These are phyloP conservation scores for Bradypodion pumilum DNA, from an alignment of 2,797 vertebrate genomes.

Conservation along the genomic window DNA sequence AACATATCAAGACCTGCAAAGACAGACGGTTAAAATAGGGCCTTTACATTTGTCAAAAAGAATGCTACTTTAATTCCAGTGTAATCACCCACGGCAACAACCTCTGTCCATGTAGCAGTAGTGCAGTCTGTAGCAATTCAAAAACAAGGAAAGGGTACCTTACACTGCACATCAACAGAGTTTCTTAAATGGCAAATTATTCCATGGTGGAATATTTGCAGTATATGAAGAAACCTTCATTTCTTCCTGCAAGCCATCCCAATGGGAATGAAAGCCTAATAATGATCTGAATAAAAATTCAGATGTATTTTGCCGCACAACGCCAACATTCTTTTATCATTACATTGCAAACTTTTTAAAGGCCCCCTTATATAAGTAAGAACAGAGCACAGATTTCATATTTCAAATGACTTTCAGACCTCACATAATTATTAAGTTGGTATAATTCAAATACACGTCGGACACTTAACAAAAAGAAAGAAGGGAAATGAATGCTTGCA, in stretches of 20 bases:
- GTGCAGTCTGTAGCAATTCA: neutral
- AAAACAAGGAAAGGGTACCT: neutral
- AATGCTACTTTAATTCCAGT: conserved; percentile 29
- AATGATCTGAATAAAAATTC: rapidly evolving
- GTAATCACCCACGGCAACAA: conserved; percentile 20
- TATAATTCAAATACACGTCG: neutral
- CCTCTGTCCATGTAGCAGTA: neutral
- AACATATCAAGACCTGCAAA: conserved; percentile 12
- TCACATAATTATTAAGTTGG: neutral
- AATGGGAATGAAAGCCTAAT: neutral
- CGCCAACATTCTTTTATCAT: rapidly evolving
- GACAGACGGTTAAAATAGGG: neutral
- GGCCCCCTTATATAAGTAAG: neutral
- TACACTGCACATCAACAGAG: neutral
- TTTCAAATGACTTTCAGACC: neutral
- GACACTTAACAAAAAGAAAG: neutral
- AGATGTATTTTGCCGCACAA: conserved; percentile 20
- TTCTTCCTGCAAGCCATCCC: conserved; percentile 10
- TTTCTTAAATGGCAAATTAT: neutral
- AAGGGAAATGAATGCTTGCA: neutral
- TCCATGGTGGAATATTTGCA: neutral
- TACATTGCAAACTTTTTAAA: neutral
- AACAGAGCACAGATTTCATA: neutral
- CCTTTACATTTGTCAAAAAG: conserved; percentile 19
- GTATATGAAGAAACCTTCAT: neutral